phyloP scores from a whole-genome alignment of 1,140 invertebrate genomes.

The Euwallacea similis region DNA sequence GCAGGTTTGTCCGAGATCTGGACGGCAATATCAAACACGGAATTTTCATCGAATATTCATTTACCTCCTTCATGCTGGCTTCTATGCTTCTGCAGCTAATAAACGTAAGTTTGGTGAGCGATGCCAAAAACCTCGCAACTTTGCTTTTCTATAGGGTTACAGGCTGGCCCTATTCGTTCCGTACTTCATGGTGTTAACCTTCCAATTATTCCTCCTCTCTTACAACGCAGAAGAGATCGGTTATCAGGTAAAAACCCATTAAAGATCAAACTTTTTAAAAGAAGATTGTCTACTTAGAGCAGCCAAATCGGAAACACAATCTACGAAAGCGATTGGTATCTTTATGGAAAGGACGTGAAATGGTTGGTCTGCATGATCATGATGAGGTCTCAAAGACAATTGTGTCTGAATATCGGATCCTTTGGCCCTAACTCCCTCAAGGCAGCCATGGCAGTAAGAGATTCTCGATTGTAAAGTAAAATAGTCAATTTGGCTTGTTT shows the following conservation, averaged over 20 bases:
- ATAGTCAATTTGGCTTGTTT: not conserved
- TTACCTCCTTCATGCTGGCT: constrained; percentile 14
- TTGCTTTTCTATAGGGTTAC: not conserved
- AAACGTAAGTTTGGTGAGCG: not conserved
- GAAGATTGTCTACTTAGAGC: not conserved
- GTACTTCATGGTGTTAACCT: not conserved
- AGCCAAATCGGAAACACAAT: not conserved
- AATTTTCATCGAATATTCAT: constrained; percentile 3
- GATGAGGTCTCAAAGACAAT: not conserved
- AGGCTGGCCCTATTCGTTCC: not conserved
- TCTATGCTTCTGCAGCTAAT: constrained; percentile 6
- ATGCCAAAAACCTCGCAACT: not conserved
- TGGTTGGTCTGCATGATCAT: not conserved
- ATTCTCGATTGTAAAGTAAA: not conserved
- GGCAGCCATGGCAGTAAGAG: not conserved
- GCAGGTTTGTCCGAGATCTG: not conserved
- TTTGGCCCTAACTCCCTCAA: not conserved
- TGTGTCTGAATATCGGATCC: not conserved
- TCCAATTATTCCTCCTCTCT: constrained; percentile 3
- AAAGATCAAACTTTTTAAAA: not conserved
- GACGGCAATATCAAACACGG: not conserved
- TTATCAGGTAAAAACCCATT: not conserved
- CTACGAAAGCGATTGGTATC: constrained; percentile 12
- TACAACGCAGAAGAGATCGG: constrained; percentile 2
- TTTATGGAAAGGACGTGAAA: not conserved